Conservation (phyloP, 2,113 vertebrate genomes). For the Lathamus discolor region DNA sequence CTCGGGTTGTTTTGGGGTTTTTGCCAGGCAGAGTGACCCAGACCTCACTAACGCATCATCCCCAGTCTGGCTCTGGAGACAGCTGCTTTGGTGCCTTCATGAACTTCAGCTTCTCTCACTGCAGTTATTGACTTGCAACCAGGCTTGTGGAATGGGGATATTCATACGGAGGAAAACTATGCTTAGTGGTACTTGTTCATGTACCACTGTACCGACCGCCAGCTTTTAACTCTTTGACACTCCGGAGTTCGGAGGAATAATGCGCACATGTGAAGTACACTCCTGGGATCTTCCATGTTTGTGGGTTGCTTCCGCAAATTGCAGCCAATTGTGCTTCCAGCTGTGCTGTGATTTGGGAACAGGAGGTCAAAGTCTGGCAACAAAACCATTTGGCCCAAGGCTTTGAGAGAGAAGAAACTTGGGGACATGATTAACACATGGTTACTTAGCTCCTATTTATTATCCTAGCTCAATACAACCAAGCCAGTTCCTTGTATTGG, state of each 20-base stretch:
- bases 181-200: not conserved
- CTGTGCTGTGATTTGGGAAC: not conserved
- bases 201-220: not conserved
- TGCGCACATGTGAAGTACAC: rapidly evolving
- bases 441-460: not conserved
- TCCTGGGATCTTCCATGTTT: not conserved
- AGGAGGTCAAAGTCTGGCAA: not conserved
- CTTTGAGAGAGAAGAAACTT: not conserved
- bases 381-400: not conserved
- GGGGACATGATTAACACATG: not conserved
- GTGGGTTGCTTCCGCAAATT: not conserved
- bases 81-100: not conserved
- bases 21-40: not conserved
- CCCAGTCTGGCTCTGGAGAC: not conserved
- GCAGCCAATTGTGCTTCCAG: not conserved
- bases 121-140: not conserved
- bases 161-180: not conserved
- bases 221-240: not conserved
- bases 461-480: not conserved
- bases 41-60: not conserved
- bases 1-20: not conserved
- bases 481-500: rapidly evolving
- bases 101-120: not conserved
- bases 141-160: not conserved
- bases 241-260: not conserved